Base-by-base conservation (phyloP, 2,113 vertebrate species). In the Scomber scombrus region DNA sequence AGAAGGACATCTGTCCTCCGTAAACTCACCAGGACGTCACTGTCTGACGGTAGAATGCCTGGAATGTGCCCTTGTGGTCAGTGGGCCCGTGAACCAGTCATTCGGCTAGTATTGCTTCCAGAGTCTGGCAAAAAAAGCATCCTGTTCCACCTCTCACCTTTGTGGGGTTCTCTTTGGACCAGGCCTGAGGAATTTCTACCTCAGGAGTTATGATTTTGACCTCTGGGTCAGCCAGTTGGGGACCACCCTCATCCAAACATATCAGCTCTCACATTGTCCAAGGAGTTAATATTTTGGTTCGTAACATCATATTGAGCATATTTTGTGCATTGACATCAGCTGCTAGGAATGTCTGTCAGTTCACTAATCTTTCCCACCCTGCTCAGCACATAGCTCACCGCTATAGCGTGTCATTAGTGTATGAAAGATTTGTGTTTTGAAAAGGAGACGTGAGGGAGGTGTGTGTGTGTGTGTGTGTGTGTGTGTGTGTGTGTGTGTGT, bases 311-410 rank as follows among this genome's bases (percentile, higher is more conserved):
- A 91, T 85, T 83, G 80, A 88, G 85, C 57, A 60, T 62, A 87
- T 89, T 89, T 77, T 71, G 72, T 10, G 58, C 23, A 46, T 63
- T 94, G 92, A 94, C 92, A 88, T 94, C 93, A 95, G 85, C 76
- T 69, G 61, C 49, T 10, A 86, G 89, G 93, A 95, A 95, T 94
- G 93, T 86, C 83, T 89, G 81, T 90, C 92, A 84, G 90, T 87
- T 82, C 85, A 70, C 90, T 85, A 66, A 92, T 93, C 92, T 91
- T 84, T 86, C 84, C 85, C 85, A 89, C 84, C 92, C 84, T 66
- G 51, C 79, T 85, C 71, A 40, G 71, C 23, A 68, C 76, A 71
- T 64, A 71, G 78, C 80, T 87, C 74, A 63, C 66, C 45, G 49
- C 78, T 81, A 61, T 34, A 86, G 84, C 26, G 29, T 93, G 90